Conservation (phyloP, 1,140 invertebrate genomes). For the Steinernema feltiae region DNA sequence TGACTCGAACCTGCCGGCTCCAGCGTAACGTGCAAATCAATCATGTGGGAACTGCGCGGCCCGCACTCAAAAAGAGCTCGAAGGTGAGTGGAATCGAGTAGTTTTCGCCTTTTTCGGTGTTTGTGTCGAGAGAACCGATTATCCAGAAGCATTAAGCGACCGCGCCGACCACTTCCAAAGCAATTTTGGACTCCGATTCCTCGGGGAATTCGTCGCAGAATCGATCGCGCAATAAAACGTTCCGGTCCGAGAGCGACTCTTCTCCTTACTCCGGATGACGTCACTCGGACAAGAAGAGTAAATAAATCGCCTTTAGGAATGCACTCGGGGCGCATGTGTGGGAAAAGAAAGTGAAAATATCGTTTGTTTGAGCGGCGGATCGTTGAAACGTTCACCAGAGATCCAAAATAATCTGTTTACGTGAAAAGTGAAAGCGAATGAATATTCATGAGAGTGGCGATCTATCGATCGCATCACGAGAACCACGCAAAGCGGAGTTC, state of each 20-base stretch:
- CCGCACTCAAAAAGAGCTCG: no score
- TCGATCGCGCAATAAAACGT: not conserved
- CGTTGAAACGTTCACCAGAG: no score
- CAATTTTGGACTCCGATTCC: not conserved
- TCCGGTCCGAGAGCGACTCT: not conserved
- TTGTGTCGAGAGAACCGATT: not conserved
- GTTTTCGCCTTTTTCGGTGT: not conserved
- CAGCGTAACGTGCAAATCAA: no score
- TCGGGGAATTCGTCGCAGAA: not conserved
- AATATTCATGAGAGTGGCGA: not conserved
- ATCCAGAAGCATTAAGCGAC: not conserved
- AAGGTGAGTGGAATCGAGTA: not conserved
- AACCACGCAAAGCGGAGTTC: no score
- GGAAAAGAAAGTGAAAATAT: no score
- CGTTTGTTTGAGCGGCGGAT: not conserved
- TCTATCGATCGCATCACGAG: not conserved
- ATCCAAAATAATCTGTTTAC: no score
- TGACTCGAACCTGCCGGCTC: no score
- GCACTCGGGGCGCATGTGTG: no score
- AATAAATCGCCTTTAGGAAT: conserved; percentile 5
- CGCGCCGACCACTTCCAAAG: not conserved
- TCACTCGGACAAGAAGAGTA: not conserved
- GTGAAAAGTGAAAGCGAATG: not conserved
- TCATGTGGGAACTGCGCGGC: no score
- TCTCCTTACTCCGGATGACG: not conserved